Base-by-base conservation (phyloP, 2,888 invertebrate species). In the Chorisops tibialis region DNA sequence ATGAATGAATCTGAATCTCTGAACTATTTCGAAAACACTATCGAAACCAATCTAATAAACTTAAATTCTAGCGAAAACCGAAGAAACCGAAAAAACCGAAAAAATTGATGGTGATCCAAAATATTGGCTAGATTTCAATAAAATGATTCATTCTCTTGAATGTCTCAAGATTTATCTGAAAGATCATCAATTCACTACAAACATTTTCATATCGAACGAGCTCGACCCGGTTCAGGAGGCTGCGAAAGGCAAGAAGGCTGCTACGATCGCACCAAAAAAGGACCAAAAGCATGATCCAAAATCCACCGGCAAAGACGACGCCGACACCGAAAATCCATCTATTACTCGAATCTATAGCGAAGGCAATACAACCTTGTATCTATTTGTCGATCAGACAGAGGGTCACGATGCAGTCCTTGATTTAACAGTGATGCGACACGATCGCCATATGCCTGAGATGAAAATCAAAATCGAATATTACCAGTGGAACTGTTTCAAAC, bases 161-260 rank as follows among this genome's bases (percentile, higher is more conserved):
- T 43, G 37, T 9, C 5, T 58, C 9, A 24, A 43, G 22, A 22
- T 24, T 6, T 58, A 45, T 45, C 30, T 35, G 2, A 43, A 45
- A 18, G 18, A 45, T 35, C 43, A 45, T 30, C 5, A 18, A 16
- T 45, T 30, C 35, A 18, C 12, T 18, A 30, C 11, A 16, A 58
- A 58, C 16, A 58, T 58, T 45, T 45, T 58, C n/a, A 58, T 58
- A 41, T 45, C 58, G 11, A 58, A 58, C 35, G 58, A 58, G 16
- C 4, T 18, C 11, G 37, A 16, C 14, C 35, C 14, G 11, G 5
- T 9, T 30, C 22, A 19, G 21, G 22, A 11, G 21, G 22, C n/a
- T n/a, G n/a, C n/a, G 18, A 21, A 22, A 21, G 11, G 7, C 30
- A 30, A 30, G 2, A 5, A 7, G 1, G 9, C 30, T 30, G 30